Evolutionary conservation across 2,888 invertebrate species (phyloP).

Genomic region (Colostygia pectinataria): DNA sequence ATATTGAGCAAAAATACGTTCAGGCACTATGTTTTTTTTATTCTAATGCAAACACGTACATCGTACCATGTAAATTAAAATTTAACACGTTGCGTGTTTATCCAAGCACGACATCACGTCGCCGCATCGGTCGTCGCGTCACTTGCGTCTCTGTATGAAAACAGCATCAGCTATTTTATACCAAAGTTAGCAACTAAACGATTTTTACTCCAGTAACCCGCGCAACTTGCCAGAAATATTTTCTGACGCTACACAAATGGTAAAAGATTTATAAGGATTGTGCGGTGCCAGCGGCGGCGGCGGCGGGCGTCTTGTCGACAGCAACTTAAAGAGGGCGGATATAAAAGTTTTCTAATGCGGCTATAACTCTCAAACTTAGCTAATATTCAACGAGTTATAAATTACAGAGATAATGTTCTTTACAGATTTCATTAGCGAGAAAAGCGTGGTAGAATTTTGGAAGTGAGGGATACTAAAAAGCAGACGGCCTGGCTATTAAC

Average conservation of each 20-base stretch:
- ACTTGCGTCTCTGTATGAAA: slow-evolving; percentile 2
- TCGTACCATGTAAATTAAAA: background rate
- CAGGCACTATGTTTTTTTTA: no score
- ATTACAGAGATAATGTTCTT: slow-evolving; percentile 57
- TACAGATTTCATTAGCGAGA: slow-evolving; percentile 51
- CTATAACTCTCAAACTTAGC: slow-evolving; percentile 61
- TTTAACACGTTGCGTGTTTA: background rate
- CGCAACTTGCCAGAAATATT: slow-evolving; percentile 49
- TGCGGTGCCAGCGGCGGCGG: no score
- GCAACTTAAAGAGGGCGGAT: slow-evolving; percentile 50
- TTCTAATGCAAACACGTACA: no score
- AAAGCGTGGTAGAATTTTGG: slow-evolving; percentile 35
- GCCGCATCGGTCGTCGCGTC: no score
- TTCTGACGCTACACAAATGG: slow-evolving; percentile 50
- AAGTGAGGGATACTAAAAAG: slow-evolving; percentile 21
- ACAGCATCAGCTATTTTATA: slow-evolving; percentile 35
- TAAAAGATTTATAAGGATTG: slow-evolving; percentile 63
- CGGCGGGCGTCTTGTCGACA: slow-evolving; percentile 45
- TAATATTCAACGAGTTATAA: slow-evolving; percentile 63
- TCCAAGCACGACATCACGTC: background rate
- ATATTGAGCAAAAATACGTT: no score
- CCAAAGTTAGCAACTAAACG: slow-evolving; percentile 48
- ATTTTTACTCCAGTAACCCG: slow-evolving; percentile 40
- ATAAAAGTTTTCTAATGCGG: slow-evolving; percentile 43
- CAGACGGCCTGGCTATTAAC: slow-evolving; percentile 23